These are phyloP conservation scores for Cyclura pinguis DNA, from an alignment of 2,797 vertebrate genomes.

Conservation along the genomic window DNA sequence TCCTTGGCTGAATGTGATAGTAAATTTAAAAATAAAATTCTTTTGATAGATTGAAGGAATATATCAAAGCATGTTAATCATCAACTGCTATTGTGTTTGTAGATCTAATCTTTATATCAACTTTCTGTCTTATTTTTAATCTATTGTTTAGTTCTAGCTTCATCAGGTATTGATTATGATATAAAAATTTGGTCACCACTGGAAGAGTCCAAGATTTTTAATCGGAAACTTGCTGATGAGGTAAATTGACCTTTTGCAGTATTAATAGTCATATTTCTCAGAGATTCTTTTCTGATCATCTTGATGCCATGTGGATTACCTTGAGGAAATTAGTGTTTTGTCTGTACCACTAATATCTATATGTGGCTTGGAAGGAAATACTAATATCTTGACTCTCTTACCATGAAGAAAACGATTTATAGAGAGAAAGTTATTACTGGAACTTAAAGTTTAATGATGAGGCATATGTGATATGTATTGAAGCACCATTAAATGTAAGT, in stretches of 20 bases:
- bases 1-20: slow-evolving; percentile 19
- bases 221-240: slow-evolving; percentile 95
- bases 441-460: background rate
- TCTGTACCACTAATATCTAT: background rate
- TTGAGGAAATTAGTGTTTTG: background rate
- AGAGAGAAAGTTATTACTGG: background rate
- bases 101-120: slow-evolving; percentile 32
- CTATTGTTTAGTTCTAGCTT: slow-evolving; percentile 90
- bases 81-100: slow-evolving; percentile 2
- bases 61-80: background rate
- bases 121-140: slow-evolving; percentile 44
- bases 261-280: slow-evolving; percentile 20
- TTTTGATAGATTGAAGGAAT: background rate
- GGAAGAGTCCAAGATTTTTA: slow-evolving; percentile 92
- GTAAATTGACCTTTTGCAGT: slow-evolving; percentile 76
- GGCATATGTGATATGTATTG: background rate
- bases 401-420: background rate
- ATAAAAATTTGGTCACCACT: slow-evolving; percentile 99
- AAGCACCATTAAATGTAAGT: slow-evolving; percentile 6
- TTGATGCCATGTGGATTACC: background rate
- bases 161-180: slow-evolving; percentile 98
- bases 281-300: background rate
- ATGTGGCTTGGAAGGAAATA: background rate
- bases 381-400: slow-evolving; percentile 24
- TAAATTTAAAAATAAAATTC: background rate